Evolutionary conservation across 2,113 vertebrate species (phyloP), one percentile per base, ranked within the genome.

Genomic region (Ameiurus melas): DNA sequence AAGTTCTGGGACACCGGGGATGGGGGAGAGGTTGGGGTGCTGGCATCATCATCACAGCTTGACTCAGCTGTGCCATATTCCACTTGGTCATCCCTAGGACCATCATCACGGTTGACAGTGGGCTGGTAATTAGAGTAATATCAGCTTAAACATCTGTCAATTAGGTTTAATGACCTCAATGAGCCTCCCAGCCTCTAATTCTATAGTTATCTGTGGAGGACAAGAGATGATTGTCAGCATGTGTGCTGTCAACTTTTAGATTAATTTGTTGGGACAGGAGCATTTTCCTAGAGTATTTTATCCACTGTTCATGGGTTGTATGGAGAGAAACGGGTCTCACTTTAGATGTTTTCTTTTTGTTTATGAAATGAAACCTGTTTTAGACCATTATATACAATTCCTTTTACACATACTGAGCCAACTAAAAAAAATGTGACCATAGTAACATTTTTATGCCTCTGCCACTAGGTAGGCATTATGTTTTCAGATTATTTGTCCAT

Each of bases 91-190:
- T 68, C 33, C 60, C 20, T 60, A 55, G 66, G 58, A 71, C 91
- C 92, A 89, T 95, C 94, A 95, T 93, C 92, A 90, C 89, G 90
- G 90, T 62, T 93, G 95, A 93, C 92, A 93, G 93, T 93, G 88
- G 85, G 93, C 90, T 91, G 92, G 95, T 96, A 95, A 96, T 95
- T 96, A 95, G 93, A 94, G 93, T 95, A 94, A 94, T 94, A 95
- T 95, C 94, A 92, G 92, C 94, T 94, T 94, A 95, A 95, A 92
- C 90, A 92, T 94, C 95, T 94, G 92, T 96, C 94, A 91, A 93
- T 94, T 93, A 90, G 93, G 94, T 94, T 95, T 96, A 95, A 96
- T 95, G 92, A 91, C 94, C 94, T 94, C 93, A 93, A 92, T 95
- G 92, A 91, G 90, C 92, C 93, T 90, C 88, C 92, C 93, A 57